Evolutionary conservation across 2,113 vertebrate species (phyloP).

Genomic region (Emydocephalus ijimae): DNA sequence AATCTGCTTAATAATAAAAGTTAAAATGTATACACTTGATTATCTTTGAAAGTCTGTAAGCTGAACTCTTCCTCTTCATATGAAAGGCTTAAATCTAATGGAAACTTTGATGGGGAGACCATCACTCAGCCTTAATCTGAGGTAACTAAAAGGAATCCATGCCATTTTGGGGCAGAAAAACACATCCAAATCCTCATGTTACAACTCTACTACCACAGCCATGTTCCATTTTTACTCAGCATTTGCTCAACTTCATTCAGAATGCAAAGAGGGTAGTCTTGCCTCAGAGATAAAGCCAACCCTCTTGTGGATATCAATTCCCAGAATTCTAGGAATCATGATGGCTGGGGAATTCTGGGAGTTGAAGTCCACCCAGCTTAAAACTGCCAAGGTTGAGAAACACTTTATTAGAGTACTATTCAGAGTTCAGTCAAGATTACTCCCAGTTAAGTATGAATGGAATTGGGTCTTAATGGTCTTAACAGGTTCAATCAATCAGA

Average conservation of each 20-base stretch:
- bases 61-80: neutral
- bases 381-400: neutral
- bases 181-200: neutral
- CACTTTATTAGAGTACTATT: neutral
- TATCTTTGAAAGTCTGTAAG: neutral
- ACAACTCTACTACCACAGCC: neutral
- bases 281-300: neutral
- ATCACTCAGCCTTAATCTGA: neutral
- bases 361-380: neutral
- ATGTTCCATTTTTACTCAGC: neutral
- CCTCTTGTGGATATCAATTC: neutral
- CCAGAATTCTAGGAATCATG: neutral
- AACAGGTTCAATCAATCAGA: neutral
- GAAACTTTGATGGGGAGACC: neutral
- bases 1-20: neutral
- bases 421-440: neutral
- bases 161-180: neutral
- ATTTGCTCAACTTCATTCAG: neutral
- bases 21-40: neutral
- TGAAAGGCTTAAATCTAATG: neutral
- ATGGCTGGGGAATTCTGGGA: neutral
- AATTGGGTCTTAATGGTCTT: neutral
- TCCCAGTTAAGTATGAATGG: neutral
- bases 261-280: neutral
- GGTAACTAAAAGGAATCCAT: neutral